phyloP scores from a whole-genome alignment of 1,140 invertebrate genomes.

The Drosophila funebris region DNA sequence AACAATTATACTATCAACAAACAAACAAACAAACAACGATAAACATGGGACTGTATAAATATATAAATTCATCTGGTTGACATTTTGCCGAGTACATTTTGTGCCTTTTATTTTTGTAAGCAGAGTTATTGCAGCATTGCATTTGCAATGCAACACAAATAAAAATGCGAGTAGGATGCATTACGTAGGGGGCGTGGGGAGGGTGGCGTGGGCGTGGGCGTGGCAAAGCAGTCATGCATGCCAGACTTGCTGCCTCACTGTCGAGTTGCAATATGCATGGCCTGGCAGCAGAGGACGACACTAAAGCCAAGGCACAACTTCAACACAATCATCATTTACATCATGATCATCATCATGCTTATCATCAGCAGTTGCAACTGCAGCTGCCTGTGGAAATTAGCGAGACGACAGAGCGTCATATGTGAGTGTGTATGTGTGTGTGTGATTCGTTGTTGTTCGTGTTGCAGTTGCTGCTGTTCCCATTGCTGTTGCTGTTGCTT shows the following conservation, averaged over 20 bases:
- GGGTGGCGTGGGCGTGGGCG: not conserved
- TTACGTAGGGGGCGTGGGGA: not conserved
- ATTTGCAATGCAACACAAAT: conserved; percentile 8
- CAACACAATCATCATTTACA: conserved; percentile 17
- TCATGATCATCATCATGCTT: not conserved
- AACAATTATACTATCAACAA: not conserved
- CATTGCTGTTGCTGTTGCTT: conserved; percentile 15
- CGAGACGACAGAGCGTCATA: conserved; percentile 33
- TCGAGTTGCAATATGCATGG: conserved; percentile 36
- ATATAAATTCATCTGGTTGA: not conserved
- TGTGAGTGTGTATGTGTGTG: conserved; percentile 12
- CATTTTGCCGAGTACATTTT: conserved; percentile 8
- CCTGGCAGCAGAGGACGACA: conserved; percentile 2
- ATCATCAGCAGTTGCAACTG: not conserved
- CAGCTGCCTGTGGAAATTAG: conserved; percentile 63
- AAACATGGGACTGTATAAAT: conserved; percentile 16
- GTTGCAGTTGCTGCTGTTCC: conserved; percentile 18
- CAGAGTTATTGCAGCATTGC: conserved; percentile 7
- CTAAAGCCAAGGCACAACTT: conserved; percentile 33
- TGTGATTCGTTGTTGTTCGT: conserved; percentile 15
- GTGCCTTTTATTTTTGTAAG: not conserved
- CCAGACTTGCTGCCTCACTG: conserved; percentile 10
- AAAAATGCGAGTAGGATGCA: not conserved
- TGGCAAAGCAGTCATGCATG: conserved; percentile 29
- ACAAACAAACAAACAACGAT: not conserved